A percentile compares a stretch with the other conserved stretches of the same genome.
Evolutionary conservation across 2,888 invertebrate species (phyloP).

Genomic region (Cistogaster globosa): DNA sequence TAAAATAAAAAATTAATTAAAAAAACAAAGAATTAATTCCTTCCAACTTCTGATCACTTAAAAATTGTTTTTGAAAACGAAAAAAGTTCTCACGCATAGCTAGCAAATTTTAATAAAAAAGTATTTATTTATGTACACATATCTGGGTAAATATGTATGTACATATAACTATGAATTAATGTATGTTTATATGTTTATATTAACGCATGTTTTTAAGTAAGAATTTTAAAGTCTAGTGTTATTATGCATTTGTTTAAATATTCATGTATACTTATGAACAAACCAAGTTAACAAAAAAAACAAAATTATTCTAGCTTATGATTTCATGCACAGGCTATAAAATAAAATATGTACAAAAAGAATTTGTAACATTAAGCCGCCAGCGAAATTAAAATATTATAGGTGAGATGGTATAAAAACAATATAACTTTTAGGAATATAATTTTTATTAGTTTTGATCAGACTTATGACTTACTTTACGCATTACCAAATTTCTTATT

Average conservation of each 20-base stretch:
- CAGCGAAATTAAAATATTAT: slow-evolving; percentile 71
- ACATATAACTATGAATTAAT: background rate
- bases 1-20: no score
- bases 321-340: slow-evolving; percentile 61
- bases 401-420: slow-evolving; percentile 31
- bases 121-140: no score
- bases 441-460: no score
- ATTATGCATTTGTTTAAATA: slow-evolving; percentile 66
- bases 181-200: background rate
- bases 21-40: background rate
- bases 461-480: no score
- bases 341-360: slow-evolving; percentile 25
- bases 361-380: slow-evolving; percentile 78
- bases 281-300: slow-evolving; percentile 79
- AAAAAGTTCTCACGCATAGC: slow-evolving; percentile 78
- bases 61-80: slow-evolving; percentile 40
- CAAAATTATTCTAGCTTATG: slow-evolving; percentile 72
- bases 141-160: background rate
- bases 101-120: slow-evolving; percentile 61
- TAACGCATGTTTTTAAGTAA: no score
- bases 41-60: slow-evolving; percentile 9
- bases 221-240: slow-evolving; percentile 15
- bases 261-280: slow-evolving; percentile 73
- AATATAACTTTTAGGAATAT: background rate
- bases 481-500: no score